These are phyloP conservation scores for Spinus olivaceus DNA, from an alignment of 2,797 vertebrate species.

Conservation along the genomic window DNA sequence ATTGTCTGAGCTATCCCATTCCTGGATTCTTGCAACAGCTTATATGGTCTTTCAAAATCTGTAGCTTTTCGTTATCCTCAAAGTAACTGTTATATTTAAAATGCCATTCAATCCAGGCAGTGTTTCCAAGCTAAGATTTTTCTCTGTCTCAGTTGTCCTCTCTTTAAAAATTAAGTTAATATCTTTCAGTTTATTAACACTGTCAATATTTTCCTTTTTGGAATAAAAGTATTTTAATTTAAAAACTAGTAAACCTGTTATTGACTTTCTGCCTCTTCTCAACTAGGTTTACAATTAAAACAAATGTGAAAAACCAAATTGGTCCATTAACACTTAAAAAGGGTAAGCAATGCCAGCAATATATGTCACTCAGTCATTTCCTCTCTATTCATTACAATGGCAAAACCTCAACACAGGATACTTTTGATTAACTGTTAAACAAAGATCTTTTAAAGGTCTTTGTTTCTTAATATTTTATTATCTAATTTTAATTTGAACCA, in stretches of 20 bases:
- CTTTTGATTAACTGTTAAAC: not conserved
- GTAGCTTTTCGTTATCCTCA: not conserved
- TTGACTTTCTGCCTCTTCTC: not conserved
- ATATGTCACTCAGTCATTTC: not conserved
- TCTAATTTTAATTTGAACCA: not conserved
- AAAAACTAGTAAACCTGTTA: not conserved
- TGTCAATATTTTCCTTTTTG: not conserved
- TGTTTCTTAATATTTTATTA: not conserved
- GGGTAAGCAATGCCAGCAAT: not conserved
- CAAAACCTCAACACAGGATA: not conserved
- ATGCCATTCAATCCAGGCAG: not conserved
- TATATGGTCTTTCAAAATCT: not conserved
- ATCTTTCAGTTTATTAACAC: not conserved
- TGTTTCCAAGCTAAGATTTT: not conserved
- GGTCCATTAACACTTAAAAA: slow-evolving; percentile 13
- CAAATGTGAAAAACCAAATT: not conserved
- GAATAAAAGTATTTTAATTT: not conserved
- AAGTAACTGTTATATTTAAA: slow-evolving; percentile 15
- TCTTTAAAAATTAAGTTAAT: not conserved
- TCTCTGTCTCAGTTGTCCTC: not conserved
- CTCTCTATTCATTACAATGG: not conserved
- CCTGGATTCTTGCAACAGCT: not conserved
- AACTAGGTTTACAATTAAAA: not conserved
- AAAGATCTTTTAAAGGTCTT: not conserved
- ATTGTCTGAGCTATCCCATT: not conserved